Conservation (phyloP, 2,797 vertebrate genomes). For the Harpagifer antarcticus region DNA sequence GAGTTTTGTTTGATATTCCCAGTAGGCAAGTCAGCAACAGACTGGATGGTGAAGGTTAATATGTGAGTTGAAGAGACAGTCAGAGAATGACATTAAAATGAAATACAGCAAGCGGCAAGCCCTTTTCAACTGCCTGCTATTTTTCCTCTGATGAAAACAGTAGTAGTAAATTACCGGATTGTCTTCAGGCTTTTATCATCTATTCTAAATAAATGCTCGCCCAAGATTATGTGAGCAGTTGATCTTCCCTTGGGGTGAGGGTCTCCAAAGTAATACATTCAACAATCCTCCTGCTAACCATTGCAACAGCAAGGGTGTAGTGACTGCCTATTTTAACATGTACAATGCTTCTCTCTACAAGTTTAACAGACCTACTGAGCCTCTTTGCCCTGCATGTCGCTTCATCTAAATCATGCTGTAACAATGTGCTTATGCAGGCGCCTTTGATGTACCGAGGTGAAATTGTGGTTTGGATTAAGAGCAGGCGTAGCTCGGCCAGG, state of each 20-base stretch:
- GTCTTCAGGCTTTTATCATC: slow-evolving; percentile 70
- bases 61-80: slow-evolving; percentile 50
- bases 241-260: slow-evolving; percentile 50
- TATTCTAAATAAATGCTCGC: slow-evolving; percentile 68
- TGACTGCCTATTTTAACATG: slow-evolving; percentile 28
- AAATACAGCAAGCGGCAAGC: slow-evolving; percentile 59
- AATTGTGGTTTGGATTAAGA: slow-evolving; percentile 84
- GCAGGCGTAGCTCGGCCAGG: slow-evolving; percentile 73
- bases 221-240: slow-evolving; percentile 57
- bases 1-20: slow-evolving; percentile 56
- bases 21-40: slow-evolving; percentile 52
- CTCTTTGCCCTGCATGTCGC: slow-evolving; percentile 52
- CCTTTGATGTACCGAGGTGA: slow-evolving; percentile 87
- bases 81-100: slow-evolving; percentile 70
- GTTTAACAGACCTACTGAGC: background rate
- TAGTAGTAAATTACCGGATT: slow-evolving; percentile 66
- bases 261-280: slow-evolving; percentile 41
- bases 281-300: slow-evolving; percentile 30
- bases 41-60: slow-evolving; percentile 71
- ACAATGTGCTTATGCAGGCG: slow-evolving; percentile 73
- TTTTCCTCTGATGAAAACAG: slow-evolving; percentile 60
- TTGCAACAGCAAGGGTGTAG: slow-evolving; percentile 17
- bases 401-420: slow-evolving; percentile 68
- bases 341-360: slow-evolving; percentile 21
- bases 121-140: slow-evolving; percentile 52